These are phyloP conservation scores for Cryptoprocta ferox DNA, from an alignment of 2,797 vertebrate genomes.

Conservation along the genomic window DNA sequence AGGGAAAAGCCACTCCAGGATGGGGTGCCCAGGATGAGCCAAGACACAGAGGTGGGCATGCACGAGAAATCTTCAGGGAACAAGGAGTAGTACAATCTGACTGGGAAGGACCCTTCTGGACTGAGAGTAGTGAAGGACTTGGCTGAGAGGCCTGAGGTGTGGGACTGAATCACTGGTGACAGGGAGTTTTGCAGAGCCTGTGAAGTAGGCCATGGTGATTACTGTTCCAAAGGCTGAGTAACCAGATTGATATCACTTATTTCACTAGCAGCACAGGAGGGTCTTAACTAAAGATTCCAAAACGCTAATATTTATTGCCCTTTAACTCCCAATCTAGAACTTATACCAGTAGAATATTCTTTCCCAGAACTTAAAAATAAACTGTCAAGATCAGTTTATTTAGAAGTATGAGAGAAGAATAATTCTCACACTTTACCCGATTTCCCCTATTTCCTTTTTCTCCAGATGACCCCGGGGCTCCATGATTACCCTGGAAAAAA, in stretches of 20 bases:
- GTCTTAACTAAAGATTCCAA: background rate
- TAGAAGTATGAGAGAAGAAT: background rate
- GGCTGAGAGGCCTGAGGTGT: background rate
- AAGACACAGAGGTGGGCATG: background rate
- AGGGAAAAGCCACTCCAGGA: background rate
- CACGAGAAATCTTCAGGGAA: background rate
- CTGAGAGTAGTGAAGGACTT: background rate
- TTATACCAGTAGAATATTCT: background rate
- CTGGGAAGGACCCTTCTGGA: background rate
- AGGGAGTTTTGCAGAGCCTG: background rate
- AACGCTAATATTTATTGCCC: background rate
- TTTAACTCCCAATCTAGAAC: background rate
- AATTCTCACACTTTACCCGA: conserved; percentile 21
- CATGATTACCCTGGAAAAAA: conserved; percentile 40
- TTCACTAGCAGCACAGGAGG: background rate
- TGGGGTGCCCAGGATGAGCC: background rate
- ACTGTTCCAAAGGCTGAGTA: background rate
- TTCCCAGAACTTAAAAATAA: conserved; percentile 12
- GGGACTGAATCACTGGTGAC: background rate
- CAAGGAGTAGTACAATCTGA: background rate
- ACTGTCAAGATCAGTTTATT: background rate
- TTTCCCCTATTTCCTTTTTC: conserved; percentile 59
- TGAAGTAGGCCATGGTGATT: background rate
- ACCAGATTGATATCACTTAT: background rate
- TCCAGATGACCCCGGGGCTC: conserved; percentile 57